Conservation (phyloP, 2,797 vertebrate genomes). For the Antrozous pallidus region DNA sequence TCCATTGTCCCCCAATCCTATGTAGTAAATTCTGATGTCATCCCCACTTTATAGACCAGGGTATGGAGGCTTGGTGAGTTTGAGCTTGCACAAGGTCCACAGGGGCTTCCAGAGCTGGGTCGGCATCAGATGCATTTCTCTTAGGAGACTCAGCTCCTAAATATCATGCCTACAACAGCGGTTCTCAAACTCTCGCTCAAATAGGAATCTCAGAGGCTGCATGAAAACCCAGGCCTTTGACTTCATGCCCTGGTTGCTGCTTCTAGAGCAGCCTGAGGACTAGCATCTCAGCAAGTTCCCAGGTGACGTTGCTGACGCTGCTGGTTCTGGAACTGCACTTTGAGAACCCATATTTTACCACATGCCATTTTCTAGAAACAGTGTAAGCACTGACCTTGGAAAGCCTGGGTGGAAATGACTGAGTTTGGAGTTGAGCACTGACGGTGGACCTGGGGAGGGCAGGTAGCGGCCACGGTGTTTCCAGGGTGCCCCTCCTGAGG, state of each 20-base stretch:
- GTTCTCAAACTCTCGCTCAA: background rate
- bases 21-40: background rate
- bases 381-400: background rate
- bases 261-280: background rate
- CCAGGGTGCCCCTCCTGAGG: constrained; percentile 17
- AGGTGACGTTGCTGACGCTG: background rate
- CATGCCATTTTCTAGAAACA: background rate
- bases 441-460: background rate
- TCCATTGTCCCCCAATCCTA: background rate
- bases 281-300: background rate
- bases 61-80: background rate
- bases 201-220: background rate
- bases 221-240: background rate
- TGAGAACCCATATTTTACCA: background rate
- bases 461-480: background rate
- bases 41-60: background rate
- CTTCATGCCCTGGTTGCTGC: background rate
- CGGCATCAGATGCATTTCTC: background rate
- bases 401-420: background rate
- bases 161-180: too few relatives aligned
- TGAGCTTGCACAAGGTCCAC: background rate
- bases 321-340: background rate
- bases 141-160: background rate
- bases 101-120: background rate
- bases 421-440: background rate